Conservation (phyloP, 2,113 vertebrate species). For the Cyprinodon tularosa region DNA sequence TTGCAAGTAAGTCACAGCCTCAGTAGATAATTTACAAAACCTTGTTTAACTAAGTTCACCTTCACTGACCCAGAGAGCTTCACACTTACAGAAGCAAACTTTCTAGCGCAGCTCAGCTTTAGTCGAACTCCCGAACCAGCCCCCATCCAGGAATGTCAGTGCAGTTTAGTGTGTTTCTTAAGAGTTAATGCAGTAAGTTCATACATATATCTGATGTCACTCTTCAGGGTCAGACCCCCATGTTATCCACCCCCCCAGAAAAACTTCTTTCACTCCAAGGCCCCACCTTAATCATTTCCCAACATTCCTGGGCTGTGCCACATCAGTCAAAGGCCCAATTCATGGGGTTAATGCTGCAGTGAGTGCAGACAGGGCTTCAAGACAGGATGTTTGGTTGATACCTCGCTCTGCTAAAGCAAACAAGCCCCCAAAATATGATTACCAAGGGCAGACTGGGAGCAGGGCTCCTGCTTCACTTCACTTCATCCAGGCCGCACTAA, state of each 20-base stretch:
- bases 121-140: slow-evolving; percentile 37
- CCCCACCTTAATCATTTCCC: slow-evolving; percentile 73
- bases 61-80: slow-evolving; percentile 35
- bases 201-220: slow-evolving; percentile 76
- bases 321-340: slow-evolving; percentile 79
- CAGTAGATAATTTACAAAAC: slow-evolving; percentile 39
- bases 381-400: slow-evolving; percentile 87
- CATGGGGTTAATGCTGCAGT: slow-evolving; percentile 75
- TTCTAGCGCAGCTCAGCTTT: slow-evolving; percentile 10
- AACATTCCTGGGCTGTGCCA: slow-evolving; percentile 77
- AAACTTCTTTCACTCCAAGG: slow-evolving; percentile 53
- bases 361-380: slow-evolving; percentile 77
- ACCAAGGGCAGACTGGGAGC: slow-evolving; percentile 73
- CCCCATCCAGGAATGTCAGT: slow-evolving; percentile 55
- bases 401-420: slow-evolving; percentile 86
- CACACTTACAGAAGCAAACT: slow-evolving; percentile 26
- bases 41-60: slow-evolving; percentile 28
- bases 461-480: slow-evolving; percentile 54
- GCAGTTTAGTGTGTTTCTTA: slow-evolving; percentile 50
- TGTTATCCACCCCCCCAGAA: slow-evolving; percentile 22
- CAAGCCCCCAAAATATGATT: slow-evolving; percentile 84
- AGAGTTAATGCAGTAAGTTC: slow-evolving; percentile 73
- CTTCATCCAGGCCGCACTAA: slow-evolving; percentile 54
- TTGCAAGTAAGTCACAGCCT: not conserved
- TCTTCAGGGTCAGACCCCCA: slow-evolving; percentile 57